Conservation (phyloP, 1,140 invertebrate genomes). For the Temnothorax nylanderi region DNA sequence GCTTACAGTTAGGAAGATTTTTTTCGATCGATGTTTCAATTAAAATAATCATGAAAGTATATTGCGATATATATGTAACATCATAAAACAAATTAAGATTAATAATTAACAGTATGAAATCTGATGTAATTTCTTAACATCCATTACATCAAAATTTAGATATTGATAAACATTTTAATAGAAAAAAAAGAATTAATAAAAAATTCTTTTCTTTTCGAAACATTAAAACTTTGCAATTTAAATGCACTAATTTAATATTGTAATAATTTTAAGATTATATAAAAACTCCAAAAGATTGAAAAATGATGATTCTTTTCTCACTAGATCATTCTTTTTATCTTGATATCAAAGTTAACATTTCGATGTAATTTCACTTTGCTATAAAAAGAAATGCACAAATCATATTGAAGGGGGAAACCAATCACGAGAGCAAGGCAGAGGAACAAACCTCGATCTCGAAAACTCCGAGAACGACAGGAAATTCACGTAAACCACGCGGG, state of each 20-base stretch:
- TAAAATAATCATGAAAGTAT: not conserved
- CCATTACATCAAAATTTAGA: not conserved
- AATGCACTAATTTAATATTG: not conserved
- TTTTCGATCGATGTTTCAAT: not conserved
- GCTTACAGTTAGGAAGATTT: not conserved
- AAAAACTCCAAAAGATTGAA: not conserved
- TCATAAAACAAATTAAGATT: not conserved
- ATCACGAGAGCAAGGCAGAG: not conserved
- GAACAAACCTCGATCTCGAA: conserved; percentile 45
- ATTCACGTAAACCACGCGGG: conserved; percentile 37
- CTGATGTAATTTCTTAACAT: not conserved
- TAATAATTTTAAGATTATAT: conserved; percentile 10
- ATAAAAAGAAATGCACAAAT: not conserved
- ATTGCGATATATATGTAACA: not conserved
- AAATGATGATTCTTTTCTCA: too few species aligned
- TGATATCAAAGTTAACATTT: not conserved
- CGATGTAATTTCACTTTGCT: not conserved
- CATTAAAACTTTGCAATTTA: not conserved
- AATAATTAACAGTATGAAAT: not conserved
- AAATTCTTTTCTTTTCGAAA: not conserved
- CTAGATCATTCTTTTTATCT: not conserved
- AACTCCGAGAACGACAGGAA: conserved; percentile 27
- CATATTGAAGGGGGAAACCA: conserved; percentile 6
- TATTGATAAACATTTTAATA: not conserved
- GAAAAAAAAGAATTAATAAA: not conserved